phyloP scores from a whole-genome alignment of 2,797 vertebrate species.

The Anabas testudineus region DNA sequence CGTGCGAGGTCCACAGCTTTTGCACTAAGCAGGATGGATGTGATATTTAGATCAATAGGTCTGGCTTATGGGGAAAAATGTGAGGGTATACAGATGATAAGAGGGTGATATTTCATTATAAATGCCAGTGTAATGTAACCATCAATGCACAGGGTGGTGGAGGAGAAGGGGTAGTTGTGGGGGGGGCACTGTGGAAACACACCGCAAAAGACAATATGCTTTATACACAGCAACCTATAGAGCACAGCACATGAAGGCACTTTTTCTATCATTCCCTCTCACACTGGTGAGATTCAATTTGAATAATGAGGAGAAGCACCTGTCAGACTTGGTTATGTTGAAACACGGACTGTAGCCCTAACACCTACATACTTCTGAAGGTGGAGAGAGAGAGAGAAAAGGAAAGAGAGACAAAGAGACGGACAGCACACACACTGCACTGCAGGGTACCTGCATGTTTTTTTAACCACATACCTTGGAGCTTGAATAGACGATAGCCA shows the following conservation, averaged over 20 bases:
- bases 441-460: slow-evolving; percentile 67
- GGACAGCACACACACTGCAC: slow-evolving; percentile 57
- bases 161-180: no score
- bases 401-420: slow-evolving; percentile 41
- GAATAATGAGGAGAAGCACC: slow-evolving; percentile 80
- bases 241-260: slow-evolving; percentile 34
- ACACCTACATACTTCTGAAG: slow-evolving; percentile 71
- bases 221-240: slow-evolving; percentile 37
- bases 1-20: slow-evolving; percentile 55
- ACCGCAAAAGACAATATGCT: slow-evolving; percentile 16
- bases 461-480: slow-evolving; percentile 67
- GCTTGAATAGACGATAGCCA: slow-evolving; percentile 73
- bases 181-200: slow-evolving; percentile 7
- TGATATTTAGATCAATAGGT: slow-evolving; percentile 80
- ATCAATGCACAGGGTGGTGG: slow-evolving; percentile 53
- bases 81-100: slow-evolving; percentile 70
- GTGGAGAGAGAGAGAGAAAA: slow-evolving; percentile 19
- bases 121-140: slow-evolving; percentile 76
- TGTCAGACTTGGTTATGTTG: slow-evolving; percentile 74
- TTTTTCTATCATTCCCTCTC: slow-evolving; percentile 47
- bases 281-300: slow-evolving; percentile 67
- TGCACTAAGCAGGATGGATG: slow-evolving; percentile 78
- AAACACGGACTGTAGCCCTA: slow-evolving; percentile 66
- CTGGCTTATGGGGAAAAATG: slow-evolving; percentile 73
- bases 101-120: slow-evolving; percentile 78